Conservation (phyloP, 2,113 vertebrate genomes). For the Aldabrachelys gigantea region DNA sequence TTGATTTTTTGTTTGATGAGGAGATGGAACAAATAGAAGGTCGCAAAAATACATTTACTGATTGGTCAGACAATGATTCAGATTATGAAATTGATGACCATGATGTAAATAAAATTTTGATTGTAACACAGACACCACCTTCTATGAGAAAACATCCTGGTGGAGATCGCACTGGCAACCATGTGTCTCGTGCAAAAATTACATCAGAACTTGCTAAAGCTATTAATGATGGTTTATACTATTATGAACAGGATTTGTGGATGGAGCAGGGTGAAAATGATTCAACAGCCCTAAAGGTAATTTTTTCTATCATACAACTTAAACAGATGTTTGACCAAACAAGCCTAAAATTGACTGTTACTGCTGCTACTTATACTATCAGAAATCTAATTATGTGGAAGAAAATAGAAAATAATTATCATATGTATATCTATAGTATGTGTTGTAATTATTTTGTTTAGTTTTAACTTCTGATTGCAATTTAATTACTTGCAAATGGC, state of each 20-base stretch:
- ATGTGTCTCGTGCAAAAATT: constrained; percentile 72
- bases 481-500: not conserved
- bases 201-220: constrained; percentile 81
- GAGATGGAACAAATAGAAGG: constrained; percentile 78
- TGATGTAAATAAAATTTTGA: constrained; percentile 84
- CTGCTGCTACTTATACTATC: not conserved
- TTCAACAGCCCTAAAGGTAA: constrained; percentile 77
- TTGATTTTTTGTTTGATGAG: constrained; percentile 89
- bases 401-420: not conserved
- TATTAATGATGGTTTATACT: constrained; percentile 83
- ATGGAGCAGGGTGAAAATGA: constrained; percentile 70
- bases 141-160: constrained; percentile 77
- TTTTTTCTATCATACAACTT: not conserved
- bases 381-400: not conserved
- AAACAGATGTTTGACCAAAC: not conserved
- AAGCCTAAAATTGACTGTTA: not conserved
- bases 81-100: constrained; percentile 84
- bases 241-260: constrained; percentile 83
- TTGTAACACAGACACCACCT: constrained; percentile 82
- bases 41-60: constrained; percentile 75
- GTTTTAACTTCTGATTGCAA: not conserved
- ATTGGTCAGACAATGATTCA: constrained; percentile 82
- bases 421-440: not conserved
- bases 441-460: not conserved
- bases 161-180: constrained; percentile 71